These are phyloP conservation scores for Ennomos fuscantarius DNA, from an alignment of 2,888 invertebrate genomes.

Conservation along the genomic window DNA sequence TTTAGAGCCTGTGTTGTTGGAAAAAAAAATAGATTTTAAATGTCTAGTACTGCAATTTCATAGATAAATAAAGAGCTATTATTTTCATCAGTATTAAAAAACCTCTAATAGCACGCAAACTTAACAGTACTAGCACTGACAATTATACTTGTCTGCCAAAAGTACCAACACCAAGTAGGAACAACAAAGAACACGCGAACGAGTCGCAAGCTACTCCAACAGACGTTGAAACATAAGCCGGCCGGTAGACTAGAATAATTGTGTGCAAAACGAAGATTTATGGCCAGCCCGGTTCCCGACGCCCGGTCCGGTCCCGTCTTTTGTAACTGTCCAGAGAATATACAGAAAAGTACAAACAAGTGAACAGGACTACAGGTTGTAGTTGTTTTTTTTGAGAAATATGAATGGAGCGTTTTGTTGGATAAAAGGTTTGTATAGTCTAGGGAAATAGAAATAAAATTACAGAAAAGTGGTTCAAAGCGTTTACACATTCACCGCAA, in stretches of 20 bases:
- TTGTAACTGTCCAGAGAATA: constrained; percentile 39
- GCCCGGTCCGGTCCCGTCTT: constrained; percentile 42
- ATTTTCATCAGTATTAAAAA: too few species aligned
- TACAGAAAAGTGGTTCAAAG: too few species aligned
- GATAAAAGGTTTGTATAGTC: neutral
- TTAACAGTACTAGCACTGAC: neutral
- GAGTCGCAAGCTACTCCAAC: constrained; percentile 41
- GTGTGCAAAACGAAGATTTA: constrained; percentile 68
- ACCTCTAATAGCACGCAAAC: too few species aligned
- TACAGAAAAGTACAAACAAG: constrained; percentile 18
- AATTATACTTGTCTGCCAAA: neutral
- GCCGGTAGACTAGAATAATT: constrained; percentile 61
- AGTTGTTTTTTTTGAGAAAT: constrained; percentile 21
- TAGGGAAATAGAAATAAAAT: too few species aligned
- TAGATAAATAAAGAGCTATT: too few species aligned
- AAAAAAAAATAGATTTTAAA: too few species aligned
- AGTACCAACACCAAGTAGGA: constrained; percentile 32
- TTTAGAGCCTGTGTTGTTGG: too few species aligned
- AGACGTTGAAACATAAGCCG: constrained; percentile 67
- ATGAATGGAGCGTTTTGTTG: constrained; percentile 16
- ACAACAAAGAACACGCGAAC: constrained; percentile 52
- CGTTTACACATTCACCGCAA: too few species aligned
- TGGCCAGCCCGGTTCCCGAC: constrained; percentile 45
- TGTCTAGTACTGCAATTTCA: too few species aligned
- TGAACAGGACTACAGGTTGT: constrained; percentile 13